phyloP scores from a whole-genome alignment of 2,113 vertebrate species.

The Cyphomyrus plagiostoma region DNA sequence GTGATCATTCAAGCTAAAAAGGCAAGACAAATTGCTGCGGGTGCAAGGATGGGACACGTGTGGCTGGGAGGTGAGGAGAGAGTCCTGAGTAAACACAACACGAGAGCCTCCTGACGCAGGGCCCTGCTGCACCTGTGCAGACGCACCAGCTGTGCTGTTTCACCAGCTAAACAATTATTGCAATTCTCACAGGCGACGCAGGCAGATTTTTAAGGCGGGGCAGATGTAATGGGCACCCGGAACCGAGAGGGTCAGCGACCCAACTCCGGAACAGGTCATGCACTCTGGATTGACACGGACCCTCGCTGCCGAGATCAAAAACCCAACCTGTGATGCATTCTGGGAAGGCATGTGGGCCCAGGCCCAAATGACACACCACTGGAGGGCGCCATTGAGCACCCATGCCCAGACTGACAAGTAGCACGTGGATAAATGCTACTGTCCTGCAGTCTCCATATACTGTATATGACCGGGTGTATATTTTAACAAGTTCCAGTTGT shows the following conservation, averaged over 20 bases:
- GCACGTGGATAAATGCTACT: neutral
- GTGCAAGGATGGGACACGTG: neutral
- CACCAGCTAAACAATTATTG: neutral
- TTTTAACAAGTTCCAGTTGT: neutral
- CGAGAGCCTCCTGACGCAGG: neutral
- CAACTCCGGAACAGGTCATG: neutral
- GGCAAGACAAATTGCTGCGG: conserved; percentile 3
- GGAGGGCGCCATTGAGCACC: neutral
- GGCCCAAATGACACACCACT: neutral
- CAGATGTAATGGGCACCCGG: neutral
- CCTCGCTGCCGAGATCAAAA: neutral
- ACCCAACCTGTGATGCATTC: neutral
- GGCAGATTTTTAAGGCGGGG: neutral
- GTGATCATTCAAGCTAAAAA: neutral
- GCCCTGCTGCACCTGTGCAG: neutral
- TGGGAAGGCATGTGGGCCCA: neutral
- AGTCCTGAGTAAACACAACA: neutral
- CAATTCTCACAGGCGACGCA: neutral
- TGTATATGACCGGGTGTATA: neutral
- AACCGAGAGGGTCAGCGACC: neutral
- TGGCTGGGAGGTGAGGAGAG: neutral
- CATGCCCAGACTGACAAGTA: neutral
- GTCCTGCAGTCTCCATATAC: neutral
- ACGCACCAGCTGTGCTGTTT: neutral
- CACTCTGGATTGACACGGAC: neutral